Conservation (phyloP, 1,140 invertebrate species). For the Tyrophagus putrescentiae region DNA sequence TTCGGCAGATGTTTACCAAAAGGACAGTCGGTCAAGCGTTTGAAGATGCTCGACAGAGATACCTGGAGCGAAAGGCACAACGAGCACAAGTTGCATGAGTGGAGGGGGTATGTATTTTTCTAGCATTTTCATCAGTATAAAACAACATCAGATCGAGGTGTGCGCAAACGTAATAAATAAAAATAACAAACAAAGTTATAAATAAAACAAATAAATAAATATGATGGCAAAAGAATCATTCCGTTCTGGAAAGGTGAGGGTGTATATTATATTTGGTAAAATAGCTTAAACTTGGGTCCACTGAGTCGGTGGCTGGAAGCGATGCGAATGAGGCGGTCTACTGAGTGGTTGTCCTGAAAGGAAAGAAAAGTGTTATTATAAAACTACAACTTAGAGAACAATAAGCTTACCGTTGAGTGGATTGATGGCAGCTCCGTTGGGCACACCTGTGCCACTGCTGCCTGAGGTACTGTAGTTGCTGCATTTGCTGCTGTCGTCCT, state of each 20-base stretch:
- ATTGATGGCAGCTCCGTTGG: slow-evolving; percentile 5
- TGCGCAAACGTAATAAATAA: slow-evolving; percentile 5
- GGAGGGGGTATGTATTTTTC: not conserved
- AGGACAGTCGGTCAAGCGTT: slow-evolving; percentile 63
- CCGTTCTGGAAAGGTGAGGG: not conserved
- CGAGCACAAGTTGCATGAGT: not conserved
- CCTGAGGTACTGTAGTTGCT: no score
- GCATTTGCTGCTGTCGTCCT: not conserved
- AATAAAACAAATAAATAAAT: not conserved
- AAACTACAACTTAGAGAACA: not conserved
- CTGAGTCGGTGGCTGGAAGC: slow-evolving; percentile 22
- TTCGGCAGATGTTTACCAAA: slow-evolving; percentile 38
- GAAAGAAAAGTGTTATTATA: not conserved
- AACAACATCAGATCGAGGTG: no score
- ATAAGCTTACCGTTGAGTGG: slow-evolving; percentile 10
- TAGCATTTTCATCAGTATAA: not conserved
- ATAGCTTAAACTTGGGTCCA: slow-evolving; percentile 24
- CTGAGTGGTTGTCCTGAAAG: slow-evolving; percentile 12
- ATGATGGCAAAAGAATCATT: not conserved
- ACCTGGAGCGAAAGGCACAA: slow-evolving; percentile 52
- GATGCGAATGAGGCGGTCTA: slow-evolving; percentile 24
- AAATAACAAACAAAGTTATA: slow-evolving; percentile 9
- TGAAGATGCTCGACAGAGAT: slow-evolving; percentile 58
- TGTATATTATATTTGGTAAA: not conserved
- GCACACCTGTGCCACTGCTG: no score